Evolutionary conservation across 2,888 invertebrate genomes (phyloP).

Genomic region (Lampropteryx suffumata): DNA sequence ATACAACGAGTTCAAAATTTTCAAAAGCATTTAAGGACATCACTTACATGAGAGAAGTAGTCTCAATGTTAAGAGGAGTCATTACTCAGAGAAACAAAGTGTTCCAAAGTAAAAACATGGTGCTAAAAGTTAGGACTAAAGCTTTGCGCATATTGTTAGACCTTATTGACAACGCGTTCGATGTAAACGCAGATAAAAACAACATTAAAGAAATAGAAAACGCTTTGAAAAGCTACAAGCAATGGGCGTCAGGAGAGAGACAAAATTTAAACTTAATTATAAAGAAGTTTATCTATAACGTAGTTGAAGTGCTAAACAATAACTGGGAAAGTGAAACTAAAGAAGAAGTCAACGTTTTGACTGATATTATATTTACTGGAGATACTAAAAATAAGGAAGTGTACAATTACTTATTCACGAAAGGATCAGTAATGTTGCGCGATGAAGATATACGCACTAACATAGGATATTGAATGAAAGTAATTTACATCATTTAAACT

Average conservation of each 20-base stretch:
- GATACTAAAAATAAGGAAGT: constrained; percentile 22
- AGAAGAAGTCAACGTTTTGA: constrained; percentile 44
- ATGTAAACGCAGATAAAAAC: constrained; percentile 32
- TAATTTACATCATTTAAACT: too few relatives aligned
- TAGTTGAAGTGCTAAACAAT: constrained; percentile 33
- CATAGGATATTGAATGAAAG: background rate
- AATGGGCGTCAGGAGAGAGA: constrained; percentile 30
- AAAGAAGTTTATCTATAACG: constrained; percentile 35
- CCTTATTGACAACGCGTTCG: constrained; percentile 49
- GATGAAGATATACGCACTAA: constrained; percentile 19
- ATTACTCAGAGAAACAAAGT: constrained; percentile 42
- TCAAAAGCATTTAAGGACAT: constrained; percentile 11
- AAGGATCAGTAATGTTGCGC: constrained; percentile 44
- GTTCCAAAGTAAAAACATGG: constrained; percentile 19
- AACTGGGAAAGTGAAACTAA: constrained; percentile 35
- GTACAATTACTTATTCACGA: constrained; percentile 37
- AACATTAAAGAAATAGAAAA: constrained; percentile 38
- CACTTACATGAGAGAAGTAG: constrained; percentile 29
- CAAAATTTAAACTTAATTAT: constrained; percentile 31
- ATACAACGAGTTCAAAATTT: constrained; percentile 29
- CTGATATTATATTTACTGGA: constrained; percentile 41
- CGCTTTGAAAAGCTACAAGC: constrained; percentile 29
- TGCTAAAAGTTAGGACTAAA: constrained; percentile 35
- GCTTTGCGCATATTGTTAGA: constrained; percentile 48
- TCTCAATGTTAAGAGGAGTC: constrained; percentile 30